Percentiles rank a stretch among this genome's conserved stretches.
Evolutionary conservation across 2,113 vertebrate species (phyloP).

Genomic region (Irena cyanogastra): DNA sequence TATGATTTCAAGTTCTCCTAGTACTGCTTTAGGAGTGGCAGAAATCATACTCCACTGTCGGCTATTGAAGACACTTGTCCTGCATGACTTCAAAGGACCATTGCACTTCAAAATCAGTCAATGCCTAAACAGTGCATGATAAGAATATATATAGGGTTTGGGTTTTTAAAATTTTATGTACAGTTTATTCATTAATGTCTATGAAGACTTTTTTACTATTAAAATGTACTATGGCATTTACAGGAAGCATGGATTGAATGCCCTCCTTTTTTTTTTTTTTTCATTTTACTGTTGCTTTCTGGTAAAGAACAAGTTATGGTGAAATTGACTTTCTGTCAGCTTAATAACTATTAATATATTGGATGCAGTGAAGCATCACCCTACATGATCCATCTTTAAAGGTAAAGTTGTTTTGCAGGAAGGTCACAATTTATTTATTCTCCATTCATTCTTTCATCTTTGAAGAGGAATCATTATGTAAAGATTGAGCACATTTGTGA

Average conservation of each 20-base stretch:
- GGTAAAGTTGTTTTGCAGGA: conserved; percentile 46
- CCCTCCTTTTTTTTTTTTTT: not conserved
- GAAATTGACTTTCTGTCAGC: conserved; percentile 72
- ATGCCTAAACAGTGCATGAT: not conserved
- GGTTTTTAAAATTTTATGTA: not conserved
- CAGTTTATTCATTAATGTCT: not conserved
- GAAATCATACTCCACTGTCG: not conserved
- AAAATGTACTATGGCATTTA: conserved; percentile 1
- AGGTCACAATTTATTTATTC: conserved; percentile 65
- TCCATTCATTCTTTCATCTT: conserved; percentile 50
- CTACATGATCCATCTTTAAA: conserved; percentile 66
- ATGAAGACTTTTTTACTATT: not conserved
- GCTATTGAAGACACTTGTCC: not conserved
- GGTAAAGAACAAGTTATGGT: conserved; percentile 51
- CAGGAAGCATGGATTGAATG: not conserved
- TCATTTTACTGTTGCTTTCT: conserved; percentile 42
- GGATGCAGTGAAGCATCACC: conserved; percentile 47
- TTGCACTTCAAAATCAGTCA: not conserved
- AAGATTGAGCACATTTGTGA: conserved; percentile 34
- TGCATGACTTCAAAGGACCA: not conserved
- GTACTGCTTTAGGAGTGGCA: not conserved
- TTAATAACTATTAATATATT: conserved; percentile 75
- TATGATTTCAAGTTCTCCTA: not conserved
- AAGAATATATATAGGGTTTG: not conserved
- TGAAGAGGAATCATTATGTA: conserved; percentile 52